Evolutionary conservation across 2,113 vertebrate genomes (phyloP).

Genomic region (Leuciscus idus): DNA sequence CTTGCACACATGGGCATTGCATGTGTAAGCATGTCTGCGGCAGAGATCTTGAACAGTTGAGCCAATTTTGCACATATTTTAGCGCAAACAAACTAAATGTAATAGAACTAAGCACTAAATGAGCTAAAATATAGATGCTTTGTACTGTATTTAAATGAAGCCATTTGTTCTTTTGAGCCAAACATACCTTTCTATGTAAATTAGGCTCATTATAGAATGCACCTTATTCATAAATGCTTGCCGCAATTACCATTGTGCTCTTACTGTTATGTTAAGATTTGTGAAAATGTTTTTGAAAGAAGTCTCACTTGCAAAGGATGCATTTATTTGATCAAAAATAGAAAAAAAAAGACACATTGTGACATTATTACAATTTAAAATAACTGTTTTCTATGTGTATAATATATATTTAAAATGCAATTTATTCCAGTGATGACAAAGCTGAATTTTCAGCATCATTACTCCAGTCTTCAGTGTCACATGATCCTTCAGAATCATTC

Average conservation of each 20-base stretch:
- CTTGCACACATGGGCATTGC: slow-evolving; percentile 8
- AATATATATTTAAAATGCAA: too few relatives aligned
- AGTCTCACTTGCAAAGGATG: neutral
- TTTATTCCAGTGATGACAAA: too few relatives aligned
- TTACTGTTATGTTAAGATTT: neutral
- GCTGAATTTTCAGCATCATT: too few relatives aligned
- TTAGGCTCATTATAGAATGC: neutral
- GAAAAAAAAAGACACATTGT: neutral
- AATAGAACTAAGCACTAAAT: neutral
- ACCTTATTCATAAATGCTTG: neutral
- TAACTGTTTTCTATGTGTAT: too few relatives aligned
- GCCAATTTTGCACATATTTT: neutral
- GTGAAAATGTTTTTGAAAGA: too few relatives aligned
- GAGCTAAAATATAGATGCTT: neutral
- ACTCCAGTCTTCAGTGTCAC: too few relatives aligned
- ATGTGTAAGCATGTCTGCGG: neutral
- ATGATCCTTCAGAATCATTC: neutral
- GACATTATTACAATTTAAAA: neutral
- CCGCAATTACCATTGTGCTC: neutral
- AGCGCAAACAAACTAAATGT: neutral
- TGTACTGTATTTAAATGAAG: neutral
- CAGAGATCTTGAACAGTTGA: neutral
- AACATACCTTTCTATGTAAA: neutral
- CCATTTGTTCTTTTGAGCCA: neutral
- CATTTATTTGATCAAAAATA: neutral